These are phyloP conservation scores for Pharmacophagus antenor DNA, from an alignment of 2,888 invertebrate genomes.

Conservation along the genomic window DNA sequence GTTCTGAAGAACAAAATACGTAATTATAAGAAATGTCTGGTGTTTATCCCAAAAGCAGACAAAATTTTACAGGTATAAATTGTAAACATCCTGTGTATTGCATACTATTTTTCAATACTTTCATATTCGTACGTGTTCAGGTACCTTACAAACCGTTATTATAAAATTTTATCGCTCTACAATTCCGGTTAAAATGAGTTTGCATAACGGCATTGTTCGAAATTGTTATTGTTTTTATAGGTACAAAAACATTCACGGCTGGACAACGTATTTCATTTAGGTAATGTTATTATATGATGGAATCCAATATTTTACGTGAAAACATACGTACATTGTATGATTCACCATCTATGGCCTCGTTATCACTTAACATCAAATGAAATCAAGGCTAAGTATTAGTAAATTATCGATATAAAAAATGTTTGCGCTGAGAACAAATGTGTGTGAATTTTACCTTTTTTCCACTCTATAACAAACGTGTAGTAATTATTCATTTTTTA, in stretches of 20 bases:
- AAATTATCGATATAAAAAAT: too few relatives aligned
- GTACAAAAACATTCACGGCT: background rate
- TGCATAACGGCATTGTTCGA: slow-evolving; percentile 3
- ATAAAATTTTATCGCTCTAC: slow-evolving; percentile 7
- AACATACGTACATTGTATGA: background rate
- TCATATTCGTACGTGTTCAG: background rate
- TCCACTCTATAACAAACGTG: too few relatives aligned
- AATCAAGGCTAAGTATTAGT: too few relatives aligned
- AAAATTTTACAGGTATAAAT: background rate
- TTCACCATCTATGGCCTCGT: too few relatives aligned
- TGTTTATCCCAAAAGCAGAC: too few relatives aligned
- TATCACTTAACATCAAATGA: too few relatives aligned
- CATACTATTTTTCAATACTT: background rate
- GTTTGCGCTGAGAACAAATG: too few relatives aligned
- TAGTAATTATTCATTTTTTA: too few relatives aligned
- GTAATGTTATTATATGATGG: background rate
- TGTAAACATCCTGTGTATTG: background rate
- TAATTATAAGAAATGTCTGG: too few relatives aligned
- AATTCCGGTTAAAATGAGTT: slow-evolving; percentile 6
- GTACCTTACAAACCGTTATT: slow-evolving; percentile 1
- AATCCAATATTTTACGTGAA: background rate
- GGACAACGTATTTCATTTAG: background rate
- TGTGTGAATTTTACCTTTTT: too few relatives aligned
- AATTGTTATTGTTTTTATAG: slow-evolving; percentile 7
- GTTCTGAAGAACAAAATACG: too few relatives aligned